Evolutionary conservation across 2,113 vertebrate genomes (phyloP).

Genomic region (Symphodus melops): DNA sequence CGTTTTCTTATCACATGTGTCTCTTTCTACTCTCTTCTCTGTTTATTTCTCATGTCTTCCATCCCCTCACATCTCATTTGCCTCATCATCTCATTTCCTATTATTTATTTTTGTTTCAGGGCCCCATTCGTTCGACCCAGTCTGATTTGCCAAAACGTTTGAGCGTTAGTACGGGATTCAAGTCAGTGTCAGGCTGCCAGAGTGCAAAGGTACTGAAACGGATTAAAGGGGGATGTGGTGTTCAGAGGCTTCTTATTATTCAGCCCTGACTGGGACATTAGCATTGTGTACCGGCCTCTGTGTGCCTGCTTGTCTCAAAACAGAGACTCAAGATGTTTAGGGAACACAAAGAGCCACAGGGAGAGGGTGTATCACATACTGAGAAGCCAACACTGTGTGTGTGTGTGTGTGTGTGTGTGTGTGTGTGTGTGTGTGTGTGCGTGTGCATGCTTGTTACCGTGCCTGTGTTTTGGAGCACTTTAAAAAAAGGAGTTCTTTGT

Average conservation of each 20-base stretch:
- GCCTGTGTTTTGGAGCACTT: constrained; percentile 15
- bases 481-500: constrained; percentile 16
- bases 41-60: not conserved
- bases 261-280: constrained; percentile 51
- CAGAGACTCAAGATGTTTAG: constrained; percentile 30
- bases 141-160: constrained; percentile 37
- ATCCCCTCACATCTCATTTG: constrained; percentile 28
- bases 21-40: not conserved
- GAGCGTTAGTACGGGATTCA: constrained; percentile 28
- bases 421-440: not conserved
- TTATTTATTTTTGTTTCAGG: constrained; percentile 7
- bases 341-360: constrained; percentile 51
- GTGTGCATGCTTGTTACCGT: constrained; percentile 9
- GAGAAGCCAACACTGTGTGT: constrained; percentile 10
- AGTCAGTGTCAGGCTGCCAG: constrained; percentile 25
- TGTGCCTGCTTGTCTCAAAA: constrained; percentile 54
- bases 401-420: constrained; percentile 26
- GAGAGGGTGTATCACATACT: constrained; percentile 27
- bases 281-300: constrained; percentile 59
- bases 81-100: constrained; percentile 50
- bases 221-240: constrained; percentile 44
- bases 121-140: constrained; percentile 2
- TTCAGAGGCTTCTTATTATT: constrained; percentile 40
- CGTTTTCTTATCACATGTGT: not conserved
- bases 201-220: constrained; percentile 3